Evolutionary conservation across 2,113 vertebrate species (phyloP).

Genomic region (Toxotes jaculatrix): DNA sequence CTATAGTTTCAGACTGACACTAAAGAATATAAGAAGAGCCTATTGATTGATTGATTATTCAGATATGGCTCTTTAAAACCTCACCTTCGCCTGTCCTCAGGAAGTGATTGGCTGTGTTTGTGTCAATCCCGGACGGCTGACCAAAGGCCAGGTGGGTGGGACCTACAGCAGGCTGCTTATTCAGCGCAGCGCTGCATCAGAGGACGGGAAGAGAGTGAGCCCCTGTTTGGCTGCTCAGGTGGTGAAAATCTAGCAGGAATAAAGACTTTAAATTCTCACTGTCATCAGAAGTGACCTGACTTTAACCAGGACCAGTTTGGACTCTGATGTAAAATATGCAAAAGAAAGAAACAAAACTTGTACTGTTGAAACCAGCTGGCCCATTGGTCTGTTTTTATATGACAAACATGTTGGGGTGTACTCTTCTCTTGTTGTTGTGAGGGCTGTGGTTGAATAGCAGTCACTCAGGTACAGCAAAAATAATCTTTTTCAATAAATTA

Average conservation of each 20-base stretch:
- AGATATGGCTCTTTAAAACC: not conserved
- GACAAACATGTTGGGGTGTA: not conserved
- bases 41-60: not conserved
- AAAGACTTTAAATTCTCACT: not conserved
- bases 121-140: slow-evolving; percentile 93
- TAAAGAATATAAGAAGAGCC: not conserved
- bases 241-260: slow-evolving; percentile 87
- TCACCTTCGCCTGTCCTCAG: slow-evolving; percentile 67
- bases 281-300: not conserved
- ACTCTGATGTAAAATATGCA: slow-evolving; percentile 31
- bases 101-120: slow-evolving; percentile 91
- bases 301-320: not conserved
- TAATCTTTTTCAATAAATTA: slow-evolving; percentile 41
- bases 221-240: slow-evolving; percentile 89
- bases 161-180: slow-evolving; percentile 89
- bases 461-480: slow-evolving; percentile 17
- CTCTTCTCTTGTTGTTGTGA: not conserved
- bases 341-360: not conserved
- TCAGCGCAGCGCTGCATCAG: slow-evolving; percentile 6
- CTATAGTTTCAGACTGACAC: too few species aligned
- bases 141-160: slow-evolving; percentile 94
- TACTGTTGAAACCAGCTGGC: not conserved
- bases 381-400: slow-evolving; percentile 36
- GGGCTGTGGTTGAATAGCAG: not conserved
- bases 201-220: slow-evolving; percentile 67